Percentiles rank a stretch among this genome's conserved stretches.
These are phyloP conservation scores for Sialia sialis DNA, from an alignment of 2,113 vertebrate genomes.

Conservation along the genomic window DNA sequence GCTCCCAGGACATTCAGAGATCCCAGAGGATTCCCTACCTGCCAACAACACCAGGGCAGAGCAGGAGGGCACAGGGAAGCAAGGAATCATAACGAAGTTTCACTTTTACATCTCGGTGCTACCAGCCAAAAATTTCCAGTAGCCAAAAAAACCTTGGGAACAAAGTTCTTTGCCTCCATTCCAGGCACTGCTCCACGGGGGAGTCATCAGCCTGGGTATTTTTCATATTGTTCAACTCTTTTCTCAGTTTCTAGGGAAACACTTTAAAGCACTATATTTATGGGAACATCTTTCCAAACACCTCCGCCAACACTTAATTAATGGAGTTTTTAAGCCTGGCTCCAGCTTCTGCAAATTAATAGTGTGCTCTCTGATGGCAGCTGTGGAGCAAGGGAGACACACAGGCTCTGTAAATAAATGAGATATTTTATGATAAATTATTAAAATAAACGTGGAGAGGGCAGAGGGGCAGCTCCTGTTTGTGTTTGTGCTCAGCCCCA, in stretches of 20 bases:
- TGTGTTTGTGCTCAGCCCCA: not conserved
- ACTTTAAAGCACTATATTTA: constrained; percentile 58
- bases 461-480: not conserved
- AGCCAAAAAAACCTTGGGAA: not conserved
- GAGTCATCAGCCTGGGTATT: not conserved
- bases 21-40: not conserved
- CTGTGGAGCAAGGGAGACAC: not conserved
- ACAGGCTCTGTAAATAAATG: not conserved
- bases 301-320: constrained; percentile 63
- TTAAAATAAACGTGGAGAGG: not conserved
- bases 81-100: not conserved
- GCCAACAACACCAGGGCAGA: fast-evolving
- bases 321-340: constrained; percentile 32
- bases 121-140: not conserved
- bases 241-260: constrained; percentile 67
- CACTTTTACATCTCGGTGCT: not conserved
- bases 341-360: constrained; percentile 2
- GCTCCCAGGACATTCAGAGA: not conserved
- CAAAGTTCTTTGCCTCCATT: not conserved
- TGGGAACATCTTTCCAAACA: constrained; percentile 50
- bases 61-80: not conserved
- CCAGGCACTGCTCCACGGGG: not conserved
- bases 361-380: not conserved
- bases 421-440: not conserved
- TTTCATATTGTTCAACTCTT: constrained; percentile 35